Base-by-base conservation (phyloP, 2,113 vertebrate genomes). In the Hypocryptadius cinnamomeus region DNA sequence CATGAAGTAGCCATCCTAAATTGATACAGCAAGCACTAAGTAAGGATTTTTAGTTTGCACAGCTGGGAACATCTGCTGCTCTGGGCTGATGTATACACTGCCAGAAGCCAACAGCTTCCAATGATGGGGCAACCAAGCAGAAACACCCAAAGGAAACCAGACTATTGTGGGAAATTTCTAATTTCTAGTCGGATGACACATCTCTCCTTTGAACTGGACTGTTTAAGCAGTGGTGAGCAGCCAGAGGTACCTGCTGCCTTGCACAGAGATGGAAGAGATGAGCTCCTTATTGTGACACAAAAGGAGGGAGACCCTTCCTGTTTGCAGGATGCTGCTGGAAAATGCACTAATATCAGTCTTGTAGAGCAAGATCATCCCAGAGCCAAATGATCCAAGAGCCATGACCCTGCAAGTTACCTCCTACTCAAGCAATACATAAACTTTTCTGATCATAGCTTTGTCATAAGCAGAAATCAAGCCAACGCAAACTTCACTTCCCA, bases 101-200 rank as follows among this genome's bases (percentile, higher is more conserved):
- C 16, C 42, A 65, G 42, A 57, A 42, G 30, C 15, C 60, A 76
- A 13, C 47, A 66, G 19, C 18, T 72, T 72, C 60, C 33, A 66
- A 0, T 1, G 12, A 35, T 5, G 16, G 5, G 13, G 59, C 51
- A 66, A 18, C 8, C 35, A 61, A 28, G 6, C 4, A 33, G 21
- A 28, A 76, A 53, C 54, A 70, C 3, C 7, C 47, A 39, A 59
- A 80, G 30, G 28, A 83, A 76, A 39, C 8, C 27, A 82, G n/a
- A 44, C 3, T 15, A 19, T 0, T 5, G 8, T n/a, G 15, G n/a
- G 14, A 84, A 76, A 50, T 10, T 4, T 7, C 8, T 39, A 8
- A 54, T 56, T 82, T 72, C 33, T 10, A 68, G 16, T 12, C 2
- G 9, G 24, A 39, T 3, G 10, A 28, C 39, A 74, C 21, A 11